Conservation (phyloP, 2,888 invertebrate species). For the Tenthredo amoena region DNA sequence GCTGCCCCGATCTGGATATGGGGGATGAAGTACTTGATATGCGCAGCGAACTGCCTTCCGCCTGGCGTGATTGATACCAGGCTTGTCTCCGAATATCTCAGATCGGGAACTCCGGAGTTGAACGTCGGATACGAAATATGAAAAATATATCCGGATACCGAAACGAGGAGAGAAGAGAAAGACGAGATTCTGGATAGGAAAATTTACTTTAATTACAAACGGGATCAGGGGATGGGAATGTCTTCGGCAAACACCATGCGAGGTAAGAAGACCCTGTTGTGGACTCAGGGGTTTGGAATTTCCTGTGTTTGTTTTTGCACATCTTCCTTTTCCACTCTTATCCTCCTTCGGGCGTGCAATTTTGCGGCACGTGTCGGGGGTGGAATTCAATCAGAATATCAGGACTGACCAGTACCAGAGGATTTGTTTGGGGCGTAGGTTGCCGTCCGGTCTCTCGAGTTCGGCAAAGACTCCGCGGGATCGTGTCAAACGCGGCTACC, state of each 20-base stretch:
- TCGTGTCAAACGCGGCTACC: background rate
- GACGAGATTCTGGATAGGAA: background rate
- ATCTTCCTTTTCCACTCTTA: background rate
- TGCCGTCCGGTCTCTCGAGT: background rate
- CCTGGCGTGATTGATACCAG: slow-evolving; percentile 62
- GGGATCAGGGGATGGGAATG: background rate
- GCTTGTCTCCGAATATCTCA: slow-evolving; percentile 62
- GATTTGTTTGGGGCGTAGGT: slow-evolving; percentile 18
- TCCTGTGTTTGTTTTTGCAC: background rate
- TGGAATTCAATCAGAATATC: slow-evolving; percentile 18
- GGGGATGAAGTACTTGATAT: slow-evolving; percentile 59
- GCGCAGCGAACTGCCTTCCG: slow-evolving; percentile 59
- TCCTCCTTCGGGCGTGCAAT: background rate
- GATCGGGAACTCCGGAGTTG: background rate
- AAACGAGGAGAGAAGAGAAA: background rate
- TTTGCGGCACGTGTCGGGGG: background rate
- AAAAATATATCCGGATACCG: slow-evolving; percentile 19
- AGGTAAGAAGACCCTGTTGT: background rate
- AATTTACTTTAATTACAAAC: background rate
- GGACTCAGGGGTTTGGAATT: background rate
- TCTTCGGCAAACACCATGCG: background rate
- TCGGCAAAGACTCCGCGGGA: background rate
- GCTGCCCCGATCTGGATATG: slow-evolving; percentile 53
- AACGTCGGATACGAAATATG: background rate
- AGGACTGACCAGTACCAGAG: background rate